Evolutionary conservation across 2,888 invertebrate species (phyloP).

Genomic region (Penaeus monodon): DNA sequence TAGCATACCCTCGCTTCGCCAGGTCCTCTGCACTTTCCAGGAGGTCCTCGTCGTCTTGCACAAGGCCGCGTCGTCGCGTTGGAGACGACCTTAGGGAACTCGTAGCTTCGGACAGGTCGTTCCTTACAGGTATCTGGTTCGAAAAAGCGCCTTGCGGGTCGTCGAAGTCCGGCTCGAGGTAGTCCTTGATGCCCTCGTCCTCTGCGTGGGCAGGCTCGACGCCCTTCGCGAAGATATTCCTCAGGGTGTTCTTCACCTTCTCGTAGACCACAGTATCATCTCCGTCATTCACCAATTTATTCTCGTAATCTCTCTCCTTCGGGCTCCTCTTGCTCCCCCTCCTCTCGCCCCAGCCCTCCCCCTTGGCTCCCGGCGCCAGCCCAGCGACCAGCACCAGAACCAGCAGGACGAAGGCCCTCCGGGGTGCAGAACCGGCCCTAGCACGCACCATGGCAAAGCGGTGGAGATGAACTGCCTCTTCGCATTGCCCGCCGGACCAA

Average conservation of each 20-base stretch:
- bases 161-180: not conserved
- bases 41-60: not conserved
- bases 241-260: constrained; percentile 37
- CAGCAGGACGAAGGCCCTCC: not conserved
- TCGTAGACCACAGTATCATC: constrained; percentile 19
- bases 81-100: not conserved
- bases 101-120: not conserved
- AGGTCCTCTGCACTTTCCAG: not conserved
- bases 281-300: not conserved
- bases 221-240: constrained; percentile 20
- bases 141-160: not conserved
- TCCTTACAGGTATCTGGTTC: too few species aligned
- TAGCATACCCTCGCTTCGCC: not conserved
- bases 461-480: too few species aligned
- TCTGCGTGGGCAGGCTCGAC: not conserved
- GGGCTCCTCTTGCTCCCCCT: not conserved
- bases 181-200: constrained; percentile 1
- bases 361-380: not conserved
- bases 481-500: too few species aligned
- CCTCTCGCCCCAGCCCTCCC: not conserved
- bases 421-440: too few species aligned
- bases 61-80: too few species aligned
- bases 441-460: too few species aligned
- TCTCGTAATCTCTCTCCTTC: not conserved
- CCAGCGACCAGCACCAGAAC: not conserved